Base-by-base conservation (phyloP, 1,140 invertebrate genomes). In the Zaprionus taronus region DNA sequence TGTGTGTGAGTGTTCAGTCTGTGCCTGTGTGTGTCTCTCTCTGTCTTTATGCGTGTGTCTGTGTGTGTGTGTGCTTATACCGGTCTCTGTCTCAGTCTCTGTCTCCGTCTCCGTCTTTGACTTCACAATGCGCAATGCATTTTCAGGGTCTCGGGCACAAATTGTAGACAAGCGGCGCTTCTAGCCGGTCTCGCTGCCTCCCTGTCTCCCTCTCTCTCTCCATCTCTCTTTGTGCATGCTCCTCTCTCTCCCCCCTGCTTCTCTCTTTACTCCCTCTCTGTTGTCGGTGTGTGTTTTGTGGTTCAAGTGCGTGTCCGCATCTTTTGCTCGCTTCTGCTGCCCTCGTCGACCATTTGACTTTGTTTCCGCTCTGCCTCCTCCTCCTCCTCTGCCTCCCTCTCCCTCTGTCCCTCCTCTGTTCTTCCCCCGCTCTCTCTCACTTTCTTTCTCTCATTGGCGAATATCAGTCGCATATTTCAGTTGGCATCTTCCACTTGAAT, bases 61-160 rank as follows among this genome's bases (percentile, higher is more conserved):
- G 58, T 15, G 31, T 58, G 62, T 72, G 31, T 66, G 44, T 47
- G 55, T 68, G 55, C 62, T 28, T 60, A 77, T 55, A 58, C 47
- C 70, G 49, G 68, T 69, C 55, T 80, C 36, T 34, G 70, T 34
- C 31, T 34, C 36, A 26, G 70, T 11, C 31, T 34, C 9, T 34
- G 31, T 34, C 9, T 0, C 31, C 3, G 31, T 11, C 31, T 34
- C 31, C 31, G 31, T 11, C 9, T 58, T 12, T 68, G 55, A 7
- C 41, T 17, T n/a, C 41, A 47, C 41, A 17, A 17, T 17, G 20
- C 12, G 26, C 31, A 28, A 14, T 36, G 31, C 17, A 24, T 31
- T 34, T 72, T 78, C 71, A 73, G 63, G 69, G 74, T 82, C 80
- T 82, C 49, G 74, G 63, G 51, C 38, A 41, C 17, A 36, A 44